Evolutionary conservation across 2,797 vertebrate species (phyloP).

Genomic region (Emydoidea blandingii): DNA sequence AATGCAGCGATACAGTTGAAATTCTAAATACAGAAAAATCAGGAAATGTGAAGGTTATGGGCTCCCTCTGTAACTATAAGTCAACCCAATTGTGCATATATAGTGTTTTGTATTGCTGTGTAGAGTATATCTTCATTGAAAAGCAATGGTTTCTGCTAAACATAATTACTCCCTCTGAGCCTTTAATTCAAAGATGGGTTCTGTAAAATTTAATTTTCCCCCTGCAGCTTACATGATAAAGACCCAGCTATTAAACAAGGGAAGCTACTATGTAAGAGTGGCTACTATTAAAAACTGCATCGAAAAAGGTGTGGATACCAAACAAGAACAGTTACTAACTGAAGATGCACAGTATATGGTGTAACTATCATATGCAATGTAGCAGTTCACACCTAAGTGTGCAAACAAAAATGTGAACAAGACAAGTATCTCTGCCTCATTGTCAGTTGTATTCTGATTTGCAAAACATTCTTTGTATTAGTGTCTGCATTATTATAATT

Average conservation of each 20-base stretch:
- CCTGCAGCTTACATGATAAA: slow-evolving; percentile 45
- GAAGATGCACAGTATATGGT: neutral
- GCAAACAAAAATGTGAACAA: slow-evolving; percentile 42
- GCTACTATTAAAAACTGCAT: slow-evolving; percentile 16
- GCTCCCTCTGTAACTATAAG: slow-evolving; percentile 65
- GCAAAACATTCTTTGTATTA: neutral
- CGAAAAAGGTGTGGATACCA: neutral
- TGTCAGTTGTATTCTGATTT: neutral
- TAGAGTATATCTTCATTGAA: slow-evolving; percentile 12
- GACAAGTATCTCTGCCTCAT: neutral
- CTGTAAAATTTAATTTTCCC: slow-evolving; percentile 31
- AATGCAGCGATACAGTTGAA: slow-evolving; percentile 59
- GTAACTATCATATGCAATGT: neutral
- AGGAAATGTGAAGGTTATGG: slow-evolving; percentile 68
- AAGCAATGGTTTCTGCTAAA: slow-evolving; percentile 33
- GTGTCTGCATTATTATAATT: neutral
- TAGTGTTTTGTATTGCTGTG: slow-evolving; percentile 56
- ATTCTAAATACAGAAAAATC: slow-evolving; percentile 44
- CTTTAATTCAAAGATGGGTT: slow-evolving; percentile 56
- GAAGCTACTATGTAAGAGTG: neutral
- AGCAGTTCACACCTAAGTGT: neutral
- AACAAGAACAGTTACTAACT: slow-evolving; percentile 8
- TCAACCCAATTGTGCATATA: slow-evolving; percentile 60
- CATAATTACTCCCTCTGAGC: slow-evolving; percentile 40
- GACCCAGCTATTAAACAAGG: slow-evolving; percentile 37